phyloP scores from a whole-genome alignment of 2,113 vertebrate genomes.

The Orientallactaga bullata region DNA sequence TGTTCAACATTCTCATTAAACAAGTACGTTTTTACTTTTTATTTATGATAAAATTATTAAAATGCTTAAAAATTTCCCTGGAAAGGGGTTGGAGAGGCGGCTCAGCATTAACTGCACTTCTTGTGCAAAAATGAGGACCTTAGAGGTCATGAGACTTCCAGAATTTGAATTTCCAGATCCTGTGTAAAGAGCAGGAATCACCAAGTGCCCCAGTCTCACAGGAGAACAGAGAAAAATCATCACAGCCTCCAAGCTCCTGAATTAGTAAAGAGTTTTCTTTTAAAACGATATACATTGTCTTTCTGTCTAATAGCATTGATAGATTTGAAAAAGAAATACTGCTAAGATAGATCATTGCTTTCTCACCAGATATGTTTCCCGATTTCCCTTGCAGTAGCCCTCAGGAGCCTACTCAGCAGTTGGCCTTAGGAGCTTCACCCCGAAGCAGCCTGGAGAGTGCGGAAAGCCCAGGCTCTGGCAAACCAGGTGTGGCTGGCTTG shows the following conservation, averaged over 20 bases:
- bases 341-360: neutral
- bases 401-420: slow-evolving; percentile 83
- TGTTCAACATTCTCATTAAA: slow-evolving; percentile 16
- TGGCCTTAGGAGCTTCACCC: slow-evolving; percentile 74
- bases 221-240: too few relatives aligned
- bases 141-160: too few relatives aligned
- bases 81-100: too few relatives aligned
- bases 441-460: slow-evolving; percentile 86
- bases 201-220: too few relatives aligned
- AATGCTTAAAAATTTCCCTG: neutral
- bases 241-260: too few relatives aligned
- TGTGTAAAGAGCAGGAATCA: too few relatives aligned
- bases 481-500: slow-evolving; percentile 67
- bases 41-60: slow-evolving; percentile 30
- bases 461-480: slow-evolving; percentile 63
- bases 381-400: slow-evolving; percentile 83
- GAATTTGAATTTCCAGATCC: too few relatives aligned
- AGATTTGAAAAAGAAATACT: neutral
- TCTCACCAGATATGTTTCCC: slow-evolving; percentile 55
- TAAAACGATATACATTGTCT: slow-evolving; percentile 9
- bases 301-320: neutral
- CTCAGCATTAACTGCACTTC: too few relatives aligned
- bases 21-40: neutral
- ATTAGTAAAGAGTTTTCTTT: neutral
- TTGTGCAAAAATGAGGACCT: too few relatives aligned